These are phyloP conservation scores for Menidia beryllina DNA, from an alignment of 2,113 vertebrate genomes.

Conservation along the genomic window DNA sequence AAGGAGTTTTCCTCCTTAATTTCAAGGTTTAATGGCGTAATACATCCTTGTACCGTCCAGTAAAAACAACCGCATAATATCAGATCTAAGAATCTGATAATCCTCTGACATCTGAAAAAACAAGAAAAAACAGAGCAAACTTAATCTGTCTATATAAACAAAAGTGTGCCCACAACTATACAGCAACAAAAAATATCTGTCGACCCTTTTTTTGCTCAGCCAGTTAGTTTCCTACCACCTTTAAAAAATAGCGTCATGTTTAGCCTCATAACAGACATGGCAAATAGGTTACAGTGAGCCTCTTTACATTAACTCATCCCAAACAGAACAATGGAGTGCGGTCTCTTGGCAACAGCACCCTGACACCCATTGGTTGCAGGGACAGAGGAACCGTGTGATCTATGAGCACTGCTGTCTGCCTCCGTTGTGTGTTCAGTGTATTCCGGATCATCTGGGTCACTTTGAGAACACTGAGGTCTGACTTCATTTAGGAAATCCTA, in stretches of 20 bases:
- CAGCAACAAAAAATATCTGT: conserved; percentile 4
- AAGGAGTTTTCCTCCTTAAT: neutral
- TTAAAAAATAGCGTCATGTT: conserved; percentile 6
- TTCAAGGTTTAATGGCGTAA: conserved; percentile 29
- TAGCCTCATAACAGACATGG: conserved; percentile 15
- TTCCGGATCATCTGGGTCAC: neutral
- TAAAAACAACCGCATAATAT: conserved; percentile 32
- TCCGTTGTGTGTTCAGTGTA: neutral
- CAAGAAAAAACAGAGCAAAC: conserved; percentile 1
- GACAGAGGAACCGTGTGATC: neutral
- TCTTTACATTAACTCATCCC: conserved; percentile 29
- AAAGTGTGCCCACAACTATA: conserved; percentile 7
- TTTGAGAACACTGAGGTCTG: neutral
- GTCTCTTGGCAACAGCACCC: conserved; percentile 5
- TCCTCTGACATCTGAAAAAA: conserved; percentile 18
- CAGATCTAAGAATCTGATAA: conserved; percentile 38
- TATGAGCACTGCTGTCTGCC: neutral
- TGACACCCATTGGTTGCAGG: conserved; percentile 1
- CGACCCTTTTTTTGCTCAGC: conserved; percentile 8
- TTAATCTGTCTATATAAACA: conserved; percentile 35
- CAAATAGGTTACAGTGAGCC: neutral
- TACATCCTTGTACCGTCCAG: conserved; percentile 34
- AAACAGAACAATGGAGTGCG: conserved; percentile 11
- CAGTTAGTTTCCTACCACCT: conserved; percentile 11
- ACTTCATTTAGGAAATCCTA: neutral